Evolutionary conservation across 53 echinoderm and acorn worm genomes (phyloP).

Genomic region (Echinarachnius parma): DNA sequence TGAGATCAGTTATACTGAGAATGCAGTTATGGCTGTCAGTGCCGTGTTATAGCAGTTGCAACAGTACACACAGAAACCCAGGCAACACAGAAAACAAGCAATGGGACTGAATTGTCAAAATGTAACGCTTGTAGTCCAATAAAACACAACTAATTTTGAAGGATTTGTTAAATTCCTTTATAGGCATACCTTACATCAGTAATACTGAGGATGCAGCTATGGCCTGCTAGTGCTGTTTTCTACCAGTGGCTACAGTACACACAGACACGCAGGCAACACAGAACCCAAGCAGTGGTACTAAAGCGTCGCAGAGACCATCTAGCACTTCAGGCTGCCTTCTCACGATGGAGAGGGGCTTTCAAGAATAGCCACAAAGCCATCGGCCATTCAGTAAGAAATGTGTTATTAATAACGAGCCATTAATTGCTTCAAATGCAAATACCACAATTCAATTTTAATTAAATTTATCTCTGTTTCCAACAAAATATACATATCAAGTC

Average conservation of each 20-base stretch:
- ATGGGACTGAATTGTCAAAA: constrained; percentile 7
- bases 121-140: too few relatives aligned
- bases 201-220: constrained; percentile 63
- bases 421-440: too few relatives aligned
- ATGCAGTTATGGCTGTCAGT: constrained; percentile 77
- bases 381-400: constrained; percentile 5
- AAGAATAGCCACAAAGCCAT: constrained; percentile 1
- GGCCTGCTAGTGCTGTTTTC: constrained; percentile 81
- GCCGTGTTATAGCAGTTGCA: constrained; percentile 81
- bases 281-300: constrained; percentile 3
- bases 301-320: constrained; percentile 17
- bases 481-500: too few relatives aligned
- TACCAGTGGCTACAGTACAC: constrained; percentile 74
- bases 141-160: too few relatives aligned
- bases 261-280: constrained; percentile 28
- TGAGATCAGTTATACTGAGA: constrained; percentile 57
- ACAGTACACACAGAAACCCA: constrained; percentile 39
- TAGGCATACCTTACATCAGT: constrained; percentile 60
- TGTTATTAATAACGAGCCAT: too few relatives aligned
- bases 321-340: constrained; percentile 27
- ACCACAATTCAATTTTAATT: too few relatives aligned
- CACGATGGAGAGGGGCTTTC: constrained; percentile 36
- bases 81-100: constrained; percentile 14
- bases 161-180: too few relatives aligned
- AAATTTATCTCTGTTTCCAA: too few relatives aligned